A percentile compares a stretch with the other conserved stretches of the same genome.
phyloP scores from a whole-genome alignment of 1,140 invertebrate genomes.

The Drosophila tani region DNA sequence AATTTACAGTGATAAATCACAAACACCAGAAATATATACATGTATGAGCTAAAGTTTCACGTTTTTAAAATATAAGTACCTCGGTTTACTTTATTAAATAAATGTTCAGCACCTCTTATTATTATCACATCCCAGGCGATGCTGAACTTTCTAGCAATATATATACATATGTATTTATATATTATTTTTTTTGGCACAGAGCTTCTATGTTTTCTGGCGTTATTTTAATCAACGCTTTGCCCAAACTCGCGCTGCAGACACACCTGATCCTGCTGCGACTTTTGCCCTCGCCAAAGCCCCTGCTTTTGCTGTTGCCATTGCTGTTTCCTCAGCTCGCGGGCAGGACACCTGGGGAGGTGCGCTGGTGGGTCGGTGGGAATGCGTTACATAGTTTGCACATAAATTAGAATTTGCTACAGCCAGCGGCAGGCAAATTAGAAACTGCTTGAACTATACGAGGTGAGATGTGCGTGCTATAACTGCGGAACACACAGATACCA shows the following conservation, averaged over 20 bases:
- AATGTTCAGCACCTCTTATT: slow-evolving; percentile 4
- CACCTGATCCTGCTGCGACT: slow-evolving; percentile 45
- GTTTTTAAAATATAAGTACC: not conserved
- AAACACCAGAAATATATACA: not conserved
- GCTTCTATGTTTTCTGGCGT: slow-evolving; percentile 23
- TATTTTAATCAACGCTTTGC: slow-evolving; percentile 45
- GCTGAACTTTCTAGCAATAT: slow-evolving; percentile 4
- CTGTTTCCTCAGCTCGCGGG: slow-evolving; percentile 3
- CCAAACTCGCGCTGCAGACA: slow-evolving; percentile 22
- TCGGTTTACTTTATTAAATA: not conserved
- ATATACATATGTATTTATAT: slow-evolving; percentile 5
- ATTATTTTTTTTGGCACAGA: not conserved
- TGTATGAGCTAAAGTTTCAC: not conserved
- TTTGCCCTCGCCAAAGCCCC: slow-evolving; percentile 21
- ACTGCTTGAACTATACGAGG: slow-evolving; percentile 64
- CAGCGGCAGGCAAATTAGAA: slow-evolving; percentile 76
- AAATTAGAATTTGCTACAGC: slow-evolving; percentile 79
- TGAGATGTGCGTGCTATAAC: slow-evolving; percentile 70
- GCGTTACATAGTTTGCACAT: slow-evolving; percentile 74
- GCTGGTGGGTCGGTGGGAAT: slow-evolving; percentile 1
- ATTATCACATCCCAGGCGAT: slow-evolving; percentile 10
- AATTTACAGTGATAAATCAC: not conserved
- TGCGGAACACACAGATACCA: slow-evolving; percentile 36
- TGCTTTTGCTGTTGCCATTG: slow-evolving; percentile 16
- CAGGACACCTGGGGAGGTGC: slow-evolving; percentile 3